These are phyloP conservation scores for Ageneiosus marmoratus DNA, from an alignment of 2,113 vertebrate species.

Conservation along the genomic window DNA sequence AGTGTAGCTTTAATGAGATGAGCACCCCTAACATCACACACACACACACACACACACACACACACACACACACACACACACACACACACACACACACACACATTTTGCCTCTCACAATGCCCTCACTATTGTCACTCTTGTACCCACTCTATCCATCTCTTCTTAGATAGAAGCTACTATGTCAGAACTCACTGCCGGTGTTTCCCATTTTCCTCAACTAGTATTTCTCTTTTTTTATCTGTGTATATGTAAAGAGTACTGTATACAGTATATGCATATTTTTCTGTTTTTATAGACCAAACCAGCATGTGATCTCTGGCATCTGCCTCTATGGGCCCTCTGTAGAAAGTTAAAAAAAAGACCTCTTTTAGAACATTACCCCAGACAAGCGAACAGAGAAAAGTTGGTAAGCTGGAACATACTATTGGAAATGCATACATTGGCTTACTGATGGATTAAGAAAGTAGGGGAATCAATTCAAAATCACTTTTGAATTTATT, in stretches of 20 bases:
- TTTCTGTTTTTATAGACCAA: slow-evolving; percentile 30
- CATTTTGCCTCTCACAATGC: slow-evolving; percentile 7
- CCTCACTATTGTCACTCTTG: neutral
- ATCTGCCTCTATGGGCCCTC: neutral
- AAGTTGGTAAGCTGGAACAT: slow-evolving; percentile 42
- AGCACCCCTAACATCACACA: slow-evolving; percentile 30
- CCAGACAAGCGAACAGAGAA: slow-evolving; percentile 54
- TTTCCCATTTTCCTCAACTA: slow-evolving; percentile 10
- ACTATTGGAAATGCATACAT: slow-evolving; percentile 40
- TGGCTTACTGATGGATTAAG: slow-evolving; percentile 51
- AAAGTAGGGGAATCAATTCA: slow-evolving; percentile 37
- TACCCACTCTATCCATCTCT: neutral
- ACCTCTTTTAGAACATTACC: slow-evolving; percentile 48
- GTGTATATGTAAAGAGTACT: neutral
- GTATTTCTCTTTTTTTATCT: neutral
- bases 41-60: slow-evolving; percentile 22
- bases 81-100: slow-evolving; percentile 19
- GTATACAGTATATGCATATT: neutral
- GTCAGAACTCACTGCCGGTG: slow-evolving; percentile 50
- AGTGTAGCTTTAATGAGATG: slow-evolving; percentile 56
- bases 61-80: slow-evolving; percentile 37
- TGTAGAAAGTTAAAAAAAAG: neutral
- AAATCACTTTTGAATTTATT: neutral
- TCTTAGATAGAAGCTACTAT: slow-evolving; percentile 57
- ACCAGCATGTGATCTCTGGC: slow-evolving; percentile 18